Percentiles rank a stretch among this genome's conserved stretches.
phyloP scores from a whole-genome alignment of 2,113 vertebrate species.

The Chaetops frenatus region DNA sequence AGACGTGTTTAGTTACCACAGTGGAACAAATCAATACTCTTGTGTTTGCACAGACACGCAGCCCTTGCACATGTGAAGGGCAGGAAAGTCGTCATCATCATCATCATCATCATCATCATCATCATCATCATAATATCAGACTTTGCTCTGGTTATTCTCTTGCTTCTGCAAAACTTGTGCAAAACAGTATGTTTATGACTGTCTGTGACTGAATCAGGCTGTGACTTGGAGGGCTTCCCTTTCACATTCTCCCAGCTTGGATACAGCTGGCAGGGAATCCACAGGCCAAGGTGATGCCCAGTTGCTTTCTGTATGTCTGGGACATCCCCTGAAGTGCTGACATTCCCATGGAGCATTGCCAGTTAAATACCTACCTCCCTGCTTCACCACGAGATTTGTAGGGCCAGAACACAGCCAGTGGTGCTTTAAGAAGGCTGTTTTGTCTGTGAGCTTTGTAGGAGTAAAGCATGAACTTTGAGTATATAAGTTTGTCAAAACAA shows the following conservation, averaged over 20 bases:
- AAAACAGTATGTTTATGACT: background rate
- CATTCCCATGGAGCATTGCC: background rate
- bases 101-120: rapidly evolving
- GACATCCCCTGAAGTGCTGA: background rate
- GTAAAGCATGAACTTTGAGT: background rate
- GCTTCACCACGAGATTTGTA: background rate
- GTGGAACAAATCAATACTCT: background rate
- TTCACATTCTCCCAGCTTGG: background rate
- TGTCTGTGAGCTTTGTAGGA: background rate
- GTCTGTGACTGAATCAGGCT: rapidly evolving
- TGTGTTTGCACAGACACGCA: background rate
- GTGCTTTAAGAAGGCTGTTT: background rate
- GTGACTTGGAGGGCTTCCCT: background rate
- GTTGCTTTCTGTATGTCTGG: background rate
- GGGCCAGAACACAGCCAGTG: background rate
- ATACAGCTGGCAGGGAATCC: background rate
- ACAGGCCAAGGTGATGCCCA: background rate
- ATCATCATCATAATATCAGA: background rate
- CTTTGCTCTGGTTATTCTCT: background rate
- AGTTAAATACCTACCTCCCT: background rate
- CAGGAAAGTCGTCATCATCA: background rate
- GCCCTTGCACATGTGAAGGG: rapidly evolving
- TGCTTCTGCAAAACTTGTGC: background rate
- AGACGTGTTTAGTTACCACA: background rate
- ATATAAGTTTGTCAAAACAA: background rate